Conservation (phyloP, 2,797 vertebrate genomes). For the Poecilia velifera region DNA sequence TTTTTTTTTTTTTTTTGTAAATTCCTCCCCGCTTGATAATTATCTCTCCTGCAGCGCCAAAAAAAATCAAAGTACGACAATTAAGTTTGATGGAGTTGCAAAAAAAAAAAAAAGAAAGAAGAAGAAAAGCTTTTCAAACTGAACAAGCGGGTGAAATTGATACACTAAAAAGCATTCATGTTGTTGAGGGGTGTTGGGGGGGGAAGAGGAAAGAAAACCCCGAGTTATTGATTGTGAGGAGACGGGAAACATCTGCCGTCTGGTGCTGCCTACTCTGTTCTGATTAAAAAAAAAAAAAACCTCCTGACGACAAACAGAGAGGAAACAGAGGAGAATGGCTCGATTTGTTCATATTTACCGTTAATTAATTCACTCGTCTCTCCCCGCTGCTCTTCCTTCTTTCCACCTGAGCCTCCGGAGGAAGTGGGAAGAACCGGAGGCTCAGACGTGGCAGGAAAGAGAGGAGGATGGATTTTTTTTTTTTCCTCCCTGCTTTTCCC, state of each 20-base stretch:
- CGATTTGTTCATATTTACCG: slow-evolving; percentile 58
- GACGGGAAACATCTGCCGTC: slow-evolving; percentile 36
- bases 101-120: not conserved
- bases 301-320: not conserved
- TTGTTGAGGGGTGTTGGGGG: not conserved
- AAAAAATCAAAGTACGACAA: slow-evolving; percentile 39
- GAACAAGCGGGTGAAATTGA: slow-evolving; percentile 1
- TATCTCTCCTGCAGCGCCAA: slow-evolving; percentile 47
- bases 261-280: not conserved
- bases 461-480: slow-evolving; percentile 24
- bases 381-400: slow-evolving; percentile 31
- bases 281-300: not conserved
- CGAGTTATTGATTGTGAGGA: slow-evolving; percentile 1
- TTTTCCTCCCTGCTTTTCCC: not conserved
- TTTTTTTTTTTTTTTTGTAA: slow-evolving; percentile 4
- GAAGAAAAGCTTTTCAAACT: slow-evolving; percentile 9
- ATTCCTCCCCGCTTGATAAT: slow-evolving; percentile 50
- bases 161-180: not conserved
- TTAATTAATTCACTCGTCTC: slow-evolving; percentile 41
- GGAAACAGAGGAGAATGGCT: not conserved
- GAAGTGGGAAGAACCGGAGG: slow-evolving; percentile 1
- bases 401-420: slow-evolving; percentile 1
- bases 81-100: slow-evolving; percentile 48
- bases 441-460: slow-evolving; percentile 58
- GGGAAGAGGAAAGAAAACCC: not conserved